phyloP scores from a whole-genome alignment of 2,113 vertebrate genomes.

The Petromus typicus region DNA sequence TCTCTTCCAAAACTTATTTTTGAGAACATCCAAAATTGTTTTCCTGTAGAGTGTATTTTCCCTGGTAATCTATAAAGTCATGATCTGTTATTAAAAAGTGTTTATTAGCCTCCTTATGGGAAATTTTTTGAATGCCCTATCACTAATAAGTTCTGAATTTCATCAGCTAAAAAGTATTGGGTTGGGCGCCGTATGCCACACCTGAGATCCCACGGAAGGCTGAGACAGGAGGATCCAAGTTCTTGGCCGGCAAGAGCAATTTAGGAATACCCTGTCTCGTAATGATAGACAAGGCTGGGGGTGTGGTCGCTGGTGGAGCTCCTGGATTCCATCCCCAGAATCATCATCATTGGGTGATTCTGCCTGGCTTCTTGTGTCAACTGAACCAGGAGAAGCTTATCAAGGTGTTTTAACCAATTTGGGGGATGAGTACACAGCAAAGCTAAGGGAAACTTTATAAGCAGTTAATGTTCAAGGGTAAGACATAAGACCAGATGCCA shows the following conservation, averaged over 20 bases:
- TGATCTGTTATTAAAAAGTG: neutral
- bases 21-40: slow-evolving; percentile 19
- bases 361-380: neutral
- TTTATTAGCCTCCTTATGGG: neutral
- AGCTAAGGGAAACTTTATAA: neutral
- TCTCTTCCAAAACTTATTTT: slow-evolving; percentile 50
- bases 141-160: slow-evolving; percentile 18
- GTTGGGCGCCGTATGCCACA: neutral
- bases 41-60: slow-evolving; percentile 59
- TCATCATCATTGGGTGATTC: neutral
- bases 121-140: neutral
- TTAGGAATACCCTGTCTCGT: neutral
- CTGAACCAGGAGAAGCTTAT: neutral
- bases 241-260: neutral
- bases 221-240: too few species aligned
- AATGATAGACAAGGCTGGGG: neutral
- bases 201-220: neutral
- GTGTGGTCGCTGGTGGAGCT: neutral
- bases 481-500: neutral
- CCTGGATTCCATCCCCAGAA: neutral
- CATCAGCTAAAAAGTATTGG: neutral
- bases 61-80: slow-evolving; percentile 32
- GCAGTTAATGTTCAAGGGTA: neutral
- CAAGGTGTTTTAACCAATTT: neutral
- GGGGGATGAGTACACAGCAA: neutral